phyloP scores from a whole-genome alignment of 2,888 invertebrate species.

The Hydroisotoma schaefferi region DNA sequence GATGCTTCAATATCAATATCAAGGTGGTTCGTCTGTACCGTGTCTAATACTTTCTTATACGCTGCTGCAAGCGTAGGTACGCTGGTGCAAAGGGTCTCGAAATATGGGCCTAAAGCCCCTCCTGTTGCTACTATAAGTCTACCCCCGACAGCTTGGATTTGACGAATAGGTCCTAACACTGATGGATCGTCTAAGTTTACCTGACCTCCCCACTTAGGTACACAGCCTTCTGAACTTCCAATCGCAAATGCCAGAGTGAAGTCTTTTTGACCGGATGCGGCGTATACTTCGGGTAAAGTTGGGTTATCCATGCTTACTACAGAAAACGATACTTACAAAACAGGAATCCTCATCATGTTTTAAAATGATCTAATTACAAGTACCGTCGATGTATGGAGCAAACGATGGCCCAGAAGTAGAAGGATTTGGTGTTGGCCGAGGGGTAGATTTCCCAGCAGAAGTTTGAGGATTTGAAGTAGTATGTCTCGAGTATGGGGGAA shows the following conservation, averaged over 20 bases:
- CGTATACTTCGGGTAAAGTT: constrained; percentile 26
- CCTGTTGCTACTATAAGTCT: constrained; percentile 43
- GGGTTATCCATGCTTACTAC: constrained; percentile 37
- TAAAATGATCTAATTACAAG: too few species aligned
- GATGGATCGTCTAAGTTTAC: constrained; percentile 28
- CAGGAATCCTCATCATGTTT: too few species aligned
- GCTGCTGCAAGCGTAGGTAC: constrained; percentile 28
- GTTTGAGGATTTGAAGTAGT: background rate
- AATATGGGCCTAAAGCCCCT: constrained; percentile 44
- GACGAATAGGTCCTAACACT: constrained; percentile 30
- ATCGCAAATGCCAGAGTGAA: constrained; percentile 44
- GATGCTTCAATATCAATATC: constrained; percentile 46
- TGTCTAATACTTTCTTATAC: constrained; percentile 42
- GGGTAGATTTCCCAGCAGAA: background rate
- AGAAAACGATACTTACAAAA: constrained; percentile 45
- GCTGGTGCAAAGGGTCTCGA: constrained; percentile 38
- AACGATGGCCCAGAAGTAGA: background rate
- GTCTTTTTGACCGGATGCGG: constrained; percentile 40
- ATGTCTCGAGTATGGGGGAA: background rate
- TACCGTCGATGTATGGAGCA: background rate
- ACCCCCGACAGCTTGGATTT: constrained; percentile 35
- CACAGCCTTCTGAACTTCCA: constrained; percentile 37
- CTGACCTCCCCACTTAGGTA: constrained; percentile 42
- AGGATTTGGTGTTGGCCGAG: background rate
- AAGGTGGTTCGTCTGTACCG: constrained; percentile 42